Base-by-base conservation (phyloP, 1,140 invertebrate genomes). In the Drosophila pallidifrons region DNA sequence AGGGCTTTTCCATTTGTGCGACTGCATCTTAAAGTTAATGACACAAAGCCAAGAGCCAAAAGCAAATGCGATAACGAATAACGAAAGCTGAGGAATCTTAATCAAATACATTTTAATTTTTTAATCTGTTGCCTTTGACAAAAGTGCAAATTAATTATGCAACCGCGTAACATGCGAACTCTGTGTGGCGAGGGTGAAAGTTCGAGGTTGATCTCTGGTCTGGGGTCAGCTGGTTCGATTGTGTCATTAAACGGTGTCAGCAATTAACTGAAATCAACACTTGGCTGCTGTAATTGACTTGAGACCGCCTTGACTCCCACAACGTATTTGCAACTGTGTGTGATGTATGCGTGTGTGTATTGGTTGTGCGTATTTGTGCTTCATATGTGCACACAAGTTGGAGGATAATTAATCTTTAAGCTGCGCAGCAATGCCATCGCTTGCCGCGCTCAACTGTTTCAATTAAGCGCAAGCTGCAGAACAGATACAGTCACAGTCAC, bases 231-330 rank as follows among this genome's bases (percentile, higher is more conserved):
- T 49, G 55, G 35, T 45, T 54, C 60, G 68, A 83, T 85, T 81
- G 67, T 58, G 64, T 52, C 70, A 82, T 64, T 75, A 71, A 77
- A 83, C 61, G 74, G 83, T 79, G 74, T 75, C 67, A 71, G 74
- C 71, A 83, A 89, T 88, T 89, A 83, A 83, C 54, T 87, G 77
- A 78, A 81, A 75, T 88, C 83, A 77, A 78, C 83, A 88, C 81
- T 76, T 66, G 66, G 45, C 43, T 28, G 20, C 38, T 61, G 43
- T 69, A 76, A 68, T 82, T 79, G 73, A 65, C 66, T 69, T 54
- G 71, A 73, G 75, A 77, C 28, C n/a, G 51, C 51, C 11, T 32
- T 7, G 25, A 38, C 11, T 57, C 8, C 11, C 32, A 55, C 52
- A 38, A 4, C 15, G n/a, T 5, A 45, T 54, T 2, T 10, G 41